Percentiles rank a stretch among this genome's conserved stretches.
phyloP scores from a whole-genome alignment of 1,140 invertebrate species.

The Littorina saxatilis region DNA sequence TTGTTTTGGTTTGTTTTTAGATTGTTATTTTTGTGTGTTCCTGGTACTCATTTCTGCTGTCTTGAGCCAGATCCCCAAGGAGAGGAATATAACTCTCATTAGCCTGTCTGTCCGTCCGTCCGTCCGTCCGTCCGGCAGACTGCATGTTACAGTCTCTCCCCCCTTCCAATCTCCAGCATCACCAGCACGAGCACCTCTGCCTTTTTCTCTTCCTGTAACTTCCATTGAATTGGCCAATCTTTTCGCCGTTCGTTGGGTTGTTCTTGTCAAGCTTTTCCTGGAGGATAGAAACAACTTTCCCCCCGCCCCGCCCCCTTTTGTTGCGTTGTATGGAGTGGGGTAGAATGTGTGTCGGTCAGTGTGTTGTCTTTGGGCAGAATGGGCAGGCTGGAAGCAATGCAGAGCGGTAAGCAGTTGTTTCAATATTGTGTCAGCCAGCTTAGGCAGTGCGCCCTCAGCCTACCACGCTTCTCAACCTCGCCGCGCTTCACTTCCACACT shows the following conservation, averaged over 20 bases:
- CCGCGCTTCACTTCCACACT: too few species aligned
- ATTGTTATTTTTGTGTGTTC: too few species aligned
- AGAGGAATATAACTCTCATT: too few species aligned
- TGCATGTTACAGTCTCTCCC: too few species aligned
- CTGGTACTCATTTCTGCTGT: too few species aligned
- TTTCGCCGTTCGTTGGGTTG: neutral
- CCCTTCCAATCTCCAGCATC: too few species aligned
- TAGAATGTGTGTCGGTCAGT: neutral
- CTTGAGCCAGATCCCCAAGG: too few species aligned
- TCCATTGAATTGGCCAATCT: too few species aligned
- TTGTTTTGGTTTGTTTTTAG: too few species aligned
- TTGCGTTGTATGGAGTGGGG: neutral
- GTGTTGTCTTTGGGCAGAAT: neutral
- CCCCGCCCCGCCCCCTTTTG: neutral
- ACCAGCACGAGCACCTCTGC: neutral
- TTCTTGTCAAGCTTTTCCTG: neutral
- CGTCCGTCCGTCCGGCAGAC: neutral
- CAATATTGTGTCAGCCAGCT: conserved; percentile 30
- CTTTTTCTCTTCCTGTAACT: neutral
- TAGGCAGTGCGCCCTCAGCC: conserved; percentile 9
- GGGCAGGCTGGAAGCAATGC: neutral
- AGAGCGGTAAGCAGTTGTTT: neutral
- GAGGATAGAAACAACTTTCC: neutral
- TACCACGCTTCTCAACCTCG: too few species aligned
- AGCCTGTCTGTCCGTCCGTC: neutral